Percentiles rank a stretch among this genome's conserved stretches.
phyloP scores from a whole-genome alignment of 2,888 invertebrate genomes.

The Seira sanloemensis region DNA sequence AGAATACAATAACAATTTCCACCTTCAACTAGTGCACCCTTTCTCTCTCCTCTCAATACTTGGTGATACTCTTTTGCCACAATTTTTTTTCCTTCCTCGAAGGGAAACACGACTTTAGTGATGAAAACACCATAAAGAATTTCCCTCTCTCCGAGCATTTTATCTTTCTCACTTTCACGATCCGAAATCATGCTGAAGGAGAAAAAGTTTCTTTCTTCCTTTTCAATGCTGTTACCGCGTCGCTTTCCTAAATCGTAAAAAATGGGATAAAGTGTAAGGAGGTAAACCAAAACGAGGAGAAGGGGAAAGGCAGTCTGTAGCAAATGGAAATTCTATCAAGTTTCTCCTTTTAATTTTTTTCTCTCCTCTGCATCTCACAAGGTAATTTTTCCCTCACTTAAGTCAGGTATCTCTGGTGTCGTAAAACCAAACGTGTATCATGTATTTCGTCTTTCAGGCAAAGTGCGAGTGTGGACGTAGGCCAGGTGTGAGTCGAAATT shows the following conservation, averaged over 20 bases:
- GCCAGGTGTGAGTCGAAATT: no score
- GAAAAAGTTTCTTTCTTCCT: neutral
- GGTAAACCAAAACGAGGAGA: neutral
- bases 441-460: neutral
- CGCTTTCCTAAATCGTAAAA: neutral
- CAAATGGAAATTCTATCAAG: slow-evolving; percentile 50
- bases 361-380: neutral
- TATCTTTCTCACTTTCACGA: neutral
- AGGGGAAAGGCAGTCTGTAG: slow-evolving; percentile 25
- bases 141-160: slow-evolving; percentile 11
- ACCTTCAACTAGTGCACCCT: neutral
- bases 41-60: neutral
- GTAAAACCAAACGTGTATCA: neutral
- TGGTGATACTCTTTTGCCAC: neutral
- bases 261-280: neutral
- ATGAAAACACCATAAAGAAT: slow-evolving; percentile 57
- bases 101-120: slow-evolving; percentile 33
- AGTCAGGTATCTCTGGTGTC: no score
- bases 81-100: neutral
- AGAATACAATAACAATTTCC: neutral
- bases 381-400: neutral
- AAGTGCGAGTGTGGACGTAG: neutral
- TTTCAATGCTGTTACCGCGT: neutral
- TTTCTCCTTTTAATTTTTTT: slow-evolving; percentile 36
- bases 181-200: neutral